A percentile compares a stretch with the other conserved stretches of the same genome.
Conservation (phyloP, 30 jellyfish, hydroid and myxozoan species). For the Turritopsis rubra region DNA sequence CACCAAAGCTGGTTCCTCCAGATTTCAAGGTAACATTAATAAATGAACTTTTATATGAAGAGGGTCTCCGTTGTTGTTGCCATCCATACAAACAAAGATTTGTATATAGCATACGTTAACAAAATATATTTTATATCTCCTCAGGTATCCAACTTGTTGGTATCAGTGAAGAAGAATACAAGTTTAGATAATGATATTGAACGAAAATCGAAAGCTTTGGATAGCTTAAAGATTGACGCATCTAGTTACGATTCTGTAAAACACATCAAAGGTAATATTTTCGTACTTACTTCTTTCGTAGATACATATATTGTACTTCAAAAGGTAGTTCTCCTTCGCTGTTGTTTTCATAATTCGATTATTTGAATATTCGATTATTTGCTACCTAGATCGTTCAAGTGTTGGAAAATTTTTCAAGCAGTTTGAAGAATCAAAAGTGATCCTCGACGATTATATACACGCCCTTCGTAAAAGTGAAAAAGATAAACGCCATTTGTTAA, state of each 20-base stretch:
- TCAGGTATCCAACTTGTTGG: slow-evolving; percentile 82
- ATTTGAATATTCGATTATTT: no score
- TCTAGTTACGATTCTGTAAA: slow-evolving; percentile 87
- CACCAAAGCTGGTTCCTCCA: slow-evolving; percentile 55
- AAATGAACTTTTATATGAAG: background rate
- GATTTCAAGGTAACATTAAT: slow-evolving; percentile 96
- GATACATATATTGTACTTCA: no score
- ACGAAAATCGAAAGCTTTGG: slow-evolving; percentile 59
- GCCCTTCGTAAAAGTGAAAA: slow-evolving; percentile 51
- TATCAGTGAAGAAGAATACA: slow-evolving; percentile 64
- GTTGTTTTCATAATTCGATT: no score
- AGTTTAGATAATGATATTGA: slow-evolving; percentile 72
- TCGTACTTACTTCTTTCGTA: background rate
- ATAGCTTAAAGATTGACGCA: slow-evolving; percentile 71
- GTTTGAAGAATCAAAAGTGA: slow-evolving; percentile 86
- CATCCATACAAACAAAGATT: background rate
- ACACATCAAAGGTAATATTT: slow-evolving; percentile 79
- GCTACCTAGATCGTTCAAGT: slow-evolving; percentile 73
- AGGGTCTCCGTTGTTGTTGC: background rate
- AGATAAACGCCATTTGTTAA: slow-evolving; percentile 54
- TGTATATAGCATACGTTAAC: background rate
- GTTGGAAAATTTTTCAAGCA: slow-evolving; percentile 74
- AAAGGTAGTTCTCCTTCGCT: no score
- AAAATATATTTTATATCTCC: no score
- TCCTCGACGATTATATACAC: slow-evolving; percentile 64